Conservation (phyloP, 2,797 vertebrate species). For the Petrocephalus schoutedeni region DNA sequence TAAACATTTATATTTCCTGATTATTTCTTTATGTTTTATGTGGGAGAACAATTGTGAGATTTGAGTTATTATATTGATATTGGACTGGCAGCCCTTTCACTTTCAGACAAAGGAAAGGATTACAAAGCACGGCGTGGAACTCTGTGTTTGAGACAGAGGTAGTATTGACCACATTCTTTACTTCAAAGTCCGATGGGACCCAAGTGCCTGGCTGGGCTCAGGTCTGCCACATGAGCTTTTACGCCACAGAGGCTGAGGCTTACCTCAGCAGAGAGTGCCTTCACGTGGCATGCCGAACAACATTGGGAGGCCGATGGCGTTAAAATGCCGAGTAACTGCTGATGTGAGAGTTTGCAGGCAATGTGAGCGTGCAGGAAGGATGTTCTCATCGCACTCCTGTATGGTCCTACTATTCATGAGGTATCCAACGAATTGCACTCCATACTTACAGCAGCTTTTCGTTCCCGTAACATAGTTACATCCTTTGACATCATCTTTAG, state of each 20-base stretch:
- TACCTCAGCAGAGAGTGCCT: not conserved
- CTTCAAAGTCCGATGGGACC: not conserved
- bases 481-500: not conserved
- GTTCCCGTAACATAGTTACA: not conserved
- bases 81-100: not conserved
- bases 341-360: not conserved
- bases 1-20: constrained; percentile 18
- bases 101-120: not conserved
- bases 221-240: not conserved
- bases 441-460: not conserved
- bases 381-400: not conserved
- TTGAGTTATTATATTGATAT: not conserved
- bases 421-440: not conserved
- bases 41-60: not conserved
- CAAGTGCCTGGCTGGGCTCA: not conserved
- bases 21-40: not conserved
- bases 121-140: not conserved
- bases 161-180: not conserved
- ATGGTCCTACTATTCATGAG: not conserved
- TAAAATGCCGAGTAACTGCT: not conserved
- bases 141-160: not conserved
- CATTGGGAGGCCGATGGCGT: not conserved
- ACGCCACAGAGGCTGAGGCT: not conserved
- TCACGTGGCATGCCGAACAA: not conserved
- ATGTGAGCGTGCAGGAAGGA: not conserved